A percentile compares a stretch with the other conserved stretches of the same genome.
phyloP scores from a whole-genome alignment of 2,888 invertebrate genomes.

The Subacronicta megacephala region DNA sequence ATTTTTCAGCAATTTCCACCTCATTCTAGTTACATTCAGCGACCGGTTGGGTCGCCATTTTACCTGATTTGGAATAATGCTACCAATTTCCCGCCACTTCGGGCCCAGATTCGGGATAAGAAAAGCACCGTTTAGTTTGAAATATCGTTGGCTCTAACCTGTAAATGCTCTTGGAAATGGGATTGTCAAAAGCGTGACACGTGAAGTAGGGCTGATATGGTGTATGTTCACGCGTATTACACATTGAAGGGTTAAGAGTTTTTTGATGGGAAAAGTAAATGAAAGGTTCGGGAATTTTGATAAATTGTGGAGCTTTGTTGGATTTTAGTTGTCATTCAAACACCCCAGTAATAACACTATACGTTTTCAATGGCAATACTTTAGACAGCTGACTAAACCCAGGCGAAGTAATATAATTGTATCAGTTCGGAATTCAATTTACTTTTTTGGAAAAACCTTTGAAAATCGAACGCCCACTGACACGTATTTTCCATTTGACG shows the following conservation, averaged over 20 bases:
- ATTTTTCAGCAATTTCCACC: conserved; percentile 41
- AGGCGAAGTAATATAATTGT: too few relatives aligned
- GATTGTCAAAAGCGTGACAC: conserved; percentile 46
- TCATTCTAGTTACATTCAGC: conserved; percentile 23
- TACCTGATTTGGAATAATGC: conserved; percentile 56
- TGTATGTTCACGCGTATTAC: conserved; percentile 17
- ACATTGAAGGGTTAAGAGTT: conserved; percentile 3
- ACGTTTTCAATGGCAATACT: too few relatives aligned
- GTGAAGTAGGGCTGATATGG: conserved; percentile 34
- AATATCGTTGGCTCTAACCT: conserved; percentile 47
- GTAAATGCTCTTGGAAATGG: conserved; percentile 42
- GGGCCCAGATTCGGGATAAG: conserved; percentile 52
- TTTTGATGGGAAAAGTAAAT: conserved; percentile 7
- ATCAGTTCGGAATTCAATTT: conserved; percentile 50
- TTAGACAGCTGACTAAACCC: too few relatives aligned
- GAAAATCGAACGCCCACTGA: conserved; percentile 26
- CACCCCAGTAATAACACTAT: too few relatives aligned
- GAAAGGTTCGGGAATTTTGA: too few relatives aligned
- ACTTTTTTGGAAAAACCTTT: conserved; percentile 29
- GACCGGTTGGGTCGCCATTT: conserved; percentile 32
- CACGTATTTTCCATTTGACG: conserved; percentile 59
- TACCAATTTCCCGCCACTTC: conserved; percentile 57
- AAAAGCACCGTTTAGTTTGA: conserved; percentile 56
- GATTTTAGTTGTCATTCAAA: too few relatives aligned
- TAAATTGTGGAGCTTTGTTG: too few relatives aligned